A percentile compares a stretch with the other conserved stretches of the same genome.
phyloP scores from a whole-genome alignment of 2,888 invertebrate species.

The Acrocyrtus sp. region DNA sequence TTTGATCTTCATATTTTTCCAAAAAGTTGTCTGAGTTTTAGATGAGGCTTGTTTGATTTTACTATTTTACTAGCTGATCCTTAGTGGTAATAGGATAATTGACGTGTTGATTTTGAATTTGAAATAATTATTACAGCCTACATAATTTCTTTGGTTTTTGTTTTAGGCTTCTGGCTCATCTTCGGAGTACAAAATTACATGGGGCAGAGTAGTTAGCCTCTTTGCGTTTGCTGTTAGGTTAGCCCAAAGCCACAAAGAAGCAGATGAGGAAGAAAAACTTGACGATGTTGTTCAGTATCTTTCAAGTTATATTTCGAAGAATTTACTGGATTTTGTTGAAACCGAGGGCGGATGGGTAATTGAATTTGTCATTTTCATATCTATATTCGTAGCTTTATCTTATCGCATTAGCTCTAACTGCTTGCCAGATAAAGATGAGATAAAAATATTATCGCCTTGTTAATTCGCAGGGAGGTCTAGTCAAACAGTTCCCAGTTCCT shows the following conservation, averaged over 20 bases:
- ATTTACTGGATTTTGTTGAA: constrained; percentile 67
- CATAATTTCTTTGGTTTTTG: constrained; percentile 7
- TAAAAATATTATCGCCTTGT: constrained; percentile 10
- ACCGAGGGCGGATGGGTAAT: constrained; percentile 69
- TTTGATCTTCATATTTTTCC: too few relatives aligned
- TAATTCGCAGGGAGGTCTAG: constrained; percentile 59
- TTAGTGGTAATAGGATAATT: too few relatives aligned
- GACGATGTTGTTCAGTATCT: constrained; percentile 66
- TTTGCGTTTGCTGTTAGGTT: constrained; percentile 68
- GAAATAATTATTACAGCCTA: too few relatives aligned
- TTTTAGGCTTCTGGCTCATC: constrained; percentile 40
- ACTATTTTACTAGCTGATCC: too few relatives aligned
- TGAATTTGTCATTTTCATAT: too few relatives aligned
- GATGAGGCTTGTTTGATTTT: too few relatives aligned
- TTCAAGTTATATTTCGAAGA: constrained; percentile 67
- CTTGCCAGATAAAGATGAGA: too few relatives aligned
- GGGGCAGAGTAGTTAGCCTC: constrained; percentile 68
- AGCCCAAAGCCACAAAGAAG: constrained; percentile 66
- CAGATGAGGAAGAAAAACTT: constrained; percentile 46
- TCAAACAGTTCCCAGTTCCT: constrained; percentile 59
- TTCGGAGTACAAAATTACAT: constrained; percentile 64
- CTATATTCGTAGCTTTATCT: too few relatives aligned
- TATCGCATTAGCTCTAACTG: not conserved
- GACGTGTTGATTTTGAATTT: not conserved
- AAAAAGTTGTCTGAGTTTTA: too few relatives aligned